A percentile compares a stretch with the other conserved stretches of the same genome.
These are phyloP conservation scores for Cyclophora punctaria DNA, from an alignment of 2,888 invertebrate species.

Conservation along the genomic window DNA sequence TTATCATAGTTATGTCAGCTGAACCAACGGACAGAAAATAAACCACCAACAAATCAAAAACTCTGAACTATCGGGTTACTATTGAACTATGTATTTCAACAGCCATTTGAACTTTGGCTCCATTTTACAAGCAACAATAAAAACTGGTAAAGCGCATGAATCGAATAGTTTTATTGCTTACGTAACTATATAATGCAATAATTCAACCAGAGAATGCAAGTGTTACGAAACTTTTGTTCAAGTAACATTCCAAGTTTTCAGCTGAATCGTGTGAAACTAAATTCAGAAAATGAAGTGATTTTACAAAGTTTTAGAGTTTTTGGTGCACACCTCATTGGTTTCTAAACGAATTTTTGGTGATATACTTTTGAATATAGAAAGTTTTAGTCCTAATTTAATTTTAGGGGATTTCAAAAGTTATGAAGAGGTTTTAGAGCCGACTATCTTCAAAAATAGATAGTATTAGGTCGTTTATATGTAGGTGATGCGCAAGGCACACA, in stretches of 20 bases:
- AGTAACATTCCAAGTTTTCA: conserved; percentile 30
- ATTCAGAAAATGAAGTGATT: conserved; percentile 46
- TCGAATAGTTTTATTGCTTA: conserved; percentile 49
- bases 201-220: conserved; percentile 56
- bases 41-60: not conserved
- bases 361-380: conserved; percentile 22
- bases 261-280: conserved; percentile 22
- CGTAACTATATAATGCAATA: conserved; percentile 50
- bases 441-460: no score
- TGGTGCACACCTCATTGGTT: conserved; percentile 34
- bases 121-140: conserved; percentile 49
- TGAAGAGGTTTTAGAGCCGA: no score
- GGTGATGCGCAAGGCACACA: no score
- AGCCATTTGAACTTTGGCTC: conserved; percentile 23
- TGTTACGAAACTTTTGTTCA: conserved; percentile 40
- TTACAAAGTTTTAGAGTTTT: conserved; percentile 25
- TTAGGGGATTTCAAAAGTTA: not conserved
- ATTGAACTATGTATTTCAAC: conserved; percentile 3
- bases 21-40: no score
- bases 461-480: no score
- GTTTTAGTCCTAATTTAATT: conserved; percentile 6
- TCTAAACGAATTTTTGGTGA: conserved; percentile 21
- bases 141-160: conserved; percentile 38
- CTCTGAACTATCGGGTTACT: not conserved
- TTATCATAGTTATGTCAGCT: no score